phyloP scores from a whole-genome alignment of 2,797 vertebrate genomes.

The Mustela erminea region DNA sequence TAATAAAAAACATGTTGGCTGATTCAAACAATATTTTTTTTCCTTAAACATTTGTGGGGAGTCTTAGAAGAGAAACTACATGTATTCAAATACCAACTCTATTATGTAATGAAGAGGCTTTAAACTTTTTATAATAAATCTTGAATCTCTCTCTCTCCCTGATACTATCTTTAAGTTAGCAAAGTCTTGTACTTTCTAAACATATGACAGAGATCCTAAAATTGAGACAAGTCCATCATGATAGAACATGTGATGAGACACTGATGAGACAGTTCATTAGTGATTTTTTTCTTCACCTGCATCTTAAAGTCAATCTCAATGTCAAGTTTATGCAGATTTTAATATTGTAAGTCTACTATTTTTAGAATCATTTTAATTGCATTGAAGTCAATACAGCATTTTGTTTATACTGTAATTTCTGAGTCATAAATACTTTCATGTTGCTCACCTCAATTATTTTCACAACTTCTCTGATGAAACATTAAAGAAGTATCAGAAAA shows the following conservation, averaged over 20 bases:
- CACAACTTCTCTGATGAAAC: slow-evolving; percentile 31
- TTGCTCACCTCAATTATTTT: not conserved
- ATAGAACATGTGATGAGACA: too few species aligned
- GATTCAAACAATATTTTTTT: not conserved
- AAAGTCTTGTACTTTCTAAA: not conserved
- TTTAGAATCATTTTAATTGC: not conserved
- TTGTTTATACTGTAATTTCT: not conserved
- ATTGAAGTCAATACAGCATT: not conserved
- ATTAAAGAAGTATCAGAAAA: not conserved
- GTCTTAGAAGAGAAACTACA: not conserved
- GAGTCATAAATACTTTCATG: not conserved
- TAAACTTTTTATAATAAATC: slow-evolving; percentile 5
- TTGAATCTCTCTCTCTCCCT: not conserved
- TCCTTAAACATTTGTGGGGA: not conserved
- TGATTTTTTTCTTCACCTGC: not conserved
- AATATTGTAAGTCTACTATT: not conserved
- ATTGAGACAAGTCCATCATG: not conserved
- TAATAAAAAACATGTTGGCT: slow-evolving; percentile 26
- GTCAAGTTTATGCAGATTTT: slow-evolving; percentile 3
- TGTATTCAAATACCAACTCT: not conserved
- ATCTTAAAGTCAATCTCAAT: not conserved
- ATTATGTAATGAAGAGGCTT: not conserved
- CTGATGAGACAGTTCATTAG: too few species aligned
- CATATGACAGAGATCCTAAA: not conserved
- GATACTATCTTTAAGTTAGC: not conserved